phyloP scores from a whole-genome alignment of 2,888 invertebrate species.

The Lumbricus terrestris region DNA sequence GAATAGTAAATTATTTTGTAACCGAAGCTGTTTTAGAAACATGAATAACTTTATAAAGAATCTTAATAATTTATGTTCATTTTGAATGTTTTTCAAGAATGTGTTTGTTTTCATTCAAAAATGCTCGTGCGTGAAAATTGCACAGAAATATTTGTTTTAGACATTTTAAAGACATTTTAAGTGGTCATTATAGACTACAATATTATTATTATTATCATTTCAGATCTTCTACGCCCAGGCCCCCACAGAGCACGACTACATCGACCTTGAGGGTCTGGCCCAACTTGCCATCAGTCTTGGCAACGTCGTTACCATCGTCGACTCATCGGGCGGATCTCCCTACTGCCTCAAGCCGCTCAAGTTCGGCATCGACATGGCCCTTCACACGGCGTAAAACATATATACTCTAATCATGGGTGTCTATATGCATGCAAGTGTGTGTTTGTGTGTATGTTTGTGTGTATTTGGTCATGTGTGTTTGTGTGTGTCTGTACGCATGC shows the following conservation, averaged over 20 bases:
- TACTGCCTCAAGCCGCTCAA: conserved; percentile 52
- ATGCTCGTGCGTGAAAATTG: too few relatives aligned
- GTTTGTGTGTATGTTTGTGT: not conserved
- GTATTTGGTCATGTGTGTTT: not conserved
- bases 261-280: conserved; percentile 53
- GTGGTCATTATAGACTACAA: too few relatives aligned
- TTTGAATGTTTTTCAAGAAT: too few relatives aligned
- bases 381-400: conserved; percentile 53
- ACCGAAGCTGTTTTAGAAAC: too few relatives aligned
- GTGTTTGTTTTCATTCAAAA: too few relatives aligned
- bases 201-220: too few relatives aligned
- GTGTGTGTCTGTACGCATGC: too few relatives aligned
- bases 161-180: too few relatives aligned
- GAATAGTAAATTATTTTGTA: too few relatives aligned
- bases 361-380: conserved; percentile 54
- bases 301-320: conserved; percentile 50
- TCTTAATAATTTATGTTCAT: too few relatives aligned
- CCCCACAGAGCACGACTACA: conserved; percentile 40
- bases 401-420: not conserved
- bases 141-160: too few relatives aligned
- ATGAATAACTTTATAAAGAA: too few relatives aligned
- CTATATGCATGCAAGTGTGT: not conserved
- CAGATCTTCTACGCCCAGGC: conserved; percentile 57
- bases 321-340: conserved; percentile 57
- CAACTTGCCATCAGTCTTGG: conserved; percentile 42